phyloP scores from a whole-genome alignment of 2,113 vertebrate genomes.

The Gymnocephalus cernua region DNA sequence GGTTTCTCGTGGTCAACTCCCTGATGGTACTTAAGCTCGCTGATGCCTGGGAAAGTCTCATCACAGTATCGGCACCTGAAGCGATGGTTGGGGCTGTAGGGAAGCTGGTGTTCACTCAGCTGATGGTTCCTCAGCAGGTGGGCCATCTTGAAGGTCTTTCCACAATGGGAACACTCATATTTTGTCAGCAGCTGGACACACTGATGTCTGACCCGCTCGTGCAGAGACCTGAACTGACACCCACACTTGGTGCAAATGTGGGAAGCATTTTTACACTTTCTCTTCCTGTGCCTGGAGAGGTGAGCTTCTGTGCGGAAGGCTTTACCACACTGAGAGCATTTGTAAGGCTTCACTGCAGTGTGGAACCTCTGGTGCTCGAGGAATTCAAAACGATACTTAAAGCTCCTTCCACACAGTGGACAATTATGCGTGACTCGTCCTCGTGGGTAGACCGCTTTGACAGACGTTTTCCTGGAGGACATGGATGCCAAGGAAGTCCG shows the following conservation, averaged over 20 bases:
- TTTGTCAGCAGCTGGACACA: constrained; percentile 78
- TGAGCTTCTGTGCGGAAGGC: constrained; percentile 78
- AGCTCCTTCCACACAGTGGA: constrained; percentile 79
- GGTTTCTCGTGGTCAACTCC: constrained; percentile 79
- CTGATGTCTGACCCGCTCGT: constrained; percentile 76
- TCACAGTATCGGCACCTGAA: constrained; percentile 81
- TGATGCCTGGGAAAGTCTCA: constrained; percentile 78
- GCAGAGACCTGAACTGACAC: constrained; percentile 75
- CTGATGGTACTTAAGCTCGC: constrained; percentile 80
- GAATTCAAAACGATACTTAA: constrained; percentile 82
- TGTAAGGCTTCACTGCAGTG: constrained; percentile 81
- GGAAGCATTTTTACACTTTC: constrained; percentile 78
- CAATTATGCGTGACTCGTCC: constrained; percentile 78
- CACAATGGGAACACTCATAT: constrained; percentile 79
- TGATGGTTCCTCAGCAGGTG: constrained; percentile 79
- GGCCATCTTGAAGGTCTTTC: constrained; percentile 81
- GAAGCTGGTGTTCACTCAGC: constrained; percentile 80
- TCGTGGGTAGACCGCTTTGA: constrained; percentile 62
- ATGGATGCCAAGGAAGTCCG: constrained; percentile 49
- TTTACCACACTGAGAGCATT: constrained; percentile 82
- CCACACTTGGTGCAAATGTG: constrained; percentile 81
- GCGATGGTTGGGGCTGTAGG: constrained; percentile 79
- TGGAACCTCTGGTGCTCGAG: constrained; percentile 81
- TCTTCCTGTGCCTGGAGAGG: constrained; percentile 76
- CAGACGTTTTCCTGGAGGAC: constrained; percentile 62